Evolutionary conservation across 2,797 vertebrate genomes (phyloP), one percentile per base, ranked within the genome.

Genomic region (Anguilla obscura): DNA sequence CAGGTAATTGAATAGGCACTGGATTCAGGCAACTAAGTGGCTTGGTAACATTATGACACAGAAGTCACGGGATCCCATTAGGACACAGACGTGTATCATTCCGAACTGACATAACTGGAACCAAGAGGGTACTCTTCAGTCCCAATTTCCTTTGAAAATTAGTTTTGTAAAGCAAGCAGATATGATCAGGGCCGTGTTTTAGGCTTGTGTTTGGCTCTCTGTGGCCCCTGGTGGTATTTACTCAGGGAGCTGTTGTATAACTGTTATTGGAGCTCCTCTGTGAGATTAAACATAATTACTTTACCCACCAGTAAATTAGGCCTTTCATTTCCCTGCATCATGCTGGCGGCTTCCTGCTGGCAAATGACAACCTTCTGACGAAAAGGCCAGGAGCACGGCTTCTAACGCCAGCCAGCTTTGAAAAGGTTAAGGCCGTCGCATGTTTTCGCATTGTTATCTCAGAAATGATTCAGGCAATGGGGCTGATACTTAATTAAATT

Each of bases 121-220:
- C 45, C 5, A 9, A 12, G 4, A 18, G 79, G 69, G 50, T 40
- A 18, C 76, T 45, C n/a, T 30, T 12, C 92, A 89, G 87, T 91
- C 90, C 87, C 87, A 88, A 92, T 90, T 92, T 90, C 87, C 90
- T 30, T 88, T n/a, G 88, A 91, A 92, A 93, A 86, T 90, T 63
- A 86, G 91, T 80, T 85, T 54, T 69, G 30, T 63, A 52, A 76
- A 45, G 48, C 12, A 1, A 54, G 21, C 56, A 88, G 85, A 86
- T 86, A 89, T 69, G 88, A 90, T 85, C 82, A 48, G 58, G 36
- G 27, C 5, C 10, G 40, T 82, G 79, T 45, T 82, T 82, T 48
- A 82, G 79, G 45, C 40, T 82, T 24, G 40, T n/a, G 24, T 27
- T 56, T 30, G 27, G 40, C 12, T 82, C 36, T 33, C 7, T 36